A percentile compares a stretch with the other conserved stretches of the same genome.
These are phyloP conservation scores for Pelochelys cantorii DNA, from an alignment of 2,797 vertebrate genomes.

Conservation along the genomic window DNA sequence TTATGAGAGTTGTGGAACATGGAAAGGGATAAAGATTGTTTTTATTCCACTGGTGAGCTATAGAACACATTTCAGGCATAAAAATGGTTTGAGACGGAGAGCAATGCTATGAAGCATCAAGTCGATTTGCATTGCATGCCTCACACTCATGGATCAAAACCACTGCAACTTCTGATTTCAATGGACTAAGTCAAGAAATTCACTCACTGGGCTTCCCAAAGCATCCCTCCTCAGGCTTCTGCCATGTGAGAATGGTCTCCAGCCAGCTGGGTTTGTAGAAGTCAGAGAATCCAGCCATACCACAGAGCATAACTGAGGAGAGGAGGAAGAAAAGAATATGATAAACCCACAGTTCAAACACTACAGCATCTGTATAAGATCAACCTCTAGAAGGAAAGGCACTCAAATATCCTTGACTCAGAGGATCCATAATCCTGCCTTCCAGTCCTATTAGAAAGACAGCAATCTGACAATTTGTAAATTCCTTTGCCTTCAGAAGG, in stretches of 20 bases:
- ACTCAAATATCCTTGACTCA: neutral
- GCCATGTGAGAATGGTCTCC: constrained; percentile 86
- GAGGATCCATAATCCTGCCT: neutral
- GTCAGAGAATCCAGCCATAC: constrained; percentile 87
- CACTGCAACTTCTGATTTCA: neutral
- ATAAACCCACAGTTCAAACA: neutral
- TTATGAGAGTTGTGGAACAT: neutral
- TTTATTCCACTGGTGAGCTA: neutral
- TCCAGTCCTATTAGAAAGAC: neutral
- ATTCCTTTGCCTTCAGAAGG: neutral
- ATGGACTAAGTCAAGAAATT: neutral
- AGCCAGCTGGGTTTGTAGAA: constrained; percentile 89
- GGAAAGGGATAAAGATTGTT: neutral
- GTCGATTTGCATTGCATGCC: neutral
- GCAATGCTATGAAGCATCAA: neutral
- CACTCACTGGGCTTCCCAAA: constrained; percentile 87
- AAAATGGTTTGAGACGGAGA: neutral
- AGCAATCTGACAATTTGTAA: neutral
- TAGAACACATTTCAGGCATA: neutral
- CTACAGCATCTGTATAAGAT: neutral
- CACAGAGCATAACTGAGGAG: constrained; percentile 88
- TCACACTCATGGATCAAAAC: neutral
- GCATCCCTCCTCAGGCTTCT: constrained; percentile 84
- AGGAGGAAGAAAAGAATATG: no score
- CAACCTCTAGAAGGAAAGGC: neutral